phyloP scores from a whole-genome alignment of 2,113 vertebrate genomes.

The Tor tambroides region DNA sequence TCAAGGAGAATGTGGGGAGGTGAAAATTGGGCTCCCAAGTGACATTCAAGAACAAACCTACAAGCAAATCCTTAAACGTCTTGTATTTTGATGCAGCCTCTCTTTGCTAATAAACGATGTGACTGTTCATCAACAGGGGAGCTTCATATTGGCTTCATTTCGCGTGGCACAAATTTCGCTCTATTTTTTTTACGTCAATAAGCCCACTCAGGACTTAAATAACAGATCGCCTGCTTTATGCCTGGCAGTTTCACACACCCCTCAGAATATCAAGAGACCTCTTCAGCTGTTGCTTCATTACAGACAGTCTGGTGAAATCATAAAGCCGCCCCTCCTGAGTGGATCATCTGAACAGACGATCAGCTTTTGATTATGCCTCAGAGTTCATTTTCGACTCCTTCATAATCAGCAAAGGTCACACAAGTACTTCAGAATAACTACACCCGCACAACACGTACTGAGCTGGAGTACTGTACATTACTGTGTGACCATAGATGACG shows the following conservation, averaged over 20 bases:
- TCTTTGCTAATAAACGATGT: slow-evolving; percentile 8
- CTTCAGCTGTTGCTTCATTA: slow-evolving; percentile 51
- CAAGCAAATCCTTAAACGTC: not conserved
- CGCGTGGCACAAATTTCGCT: not conserved
- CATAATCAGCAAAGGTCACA: slow-evolving; percentile 51
- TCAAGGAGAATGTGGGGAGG: not conserved
- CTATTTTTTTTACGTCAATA: slow-evolving; percentile 34
- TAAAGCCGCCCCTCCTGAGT: slow-evolving; percentile 28
- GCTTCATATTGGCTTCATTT: slow-evolving; percentile 10
- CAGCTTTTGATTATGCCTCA: slow-evolving; percentile 35
- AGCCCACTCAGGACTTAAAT: slow-evolving; percentile 45
- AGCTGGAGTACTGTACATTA: not conserved
- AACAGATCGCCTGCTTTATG: slow-evolving; percentile 42
- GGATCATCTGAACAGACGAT: slow-evolving; percentile 43
- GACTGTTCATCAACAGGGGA: slow-evolving; percentile 20
- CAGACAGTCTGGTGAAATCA: slow-evolving; percentile 41
- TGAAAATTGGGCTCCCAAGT: slow-evolving; percentile 14
- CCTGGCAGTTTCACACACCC: slow-evolving; percentile 15
- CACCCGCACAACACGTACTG: not conserved
- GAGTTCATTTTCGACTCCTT: slow-evolving; percentile 40
- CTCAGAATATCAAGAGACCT: slow-evolving; percentile 46
- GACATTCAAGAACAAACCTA: slow-evolving; percentile 20
- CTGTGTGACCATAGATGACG: not conserved
- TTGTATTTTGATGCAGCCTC: not conserved
- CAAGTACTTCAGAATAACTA: slow-evolving; percentile 39